phyloP scores from a whole-genome alignment of 2,888 invertebrate species.

The Nymphalis polychloros region DNA sequence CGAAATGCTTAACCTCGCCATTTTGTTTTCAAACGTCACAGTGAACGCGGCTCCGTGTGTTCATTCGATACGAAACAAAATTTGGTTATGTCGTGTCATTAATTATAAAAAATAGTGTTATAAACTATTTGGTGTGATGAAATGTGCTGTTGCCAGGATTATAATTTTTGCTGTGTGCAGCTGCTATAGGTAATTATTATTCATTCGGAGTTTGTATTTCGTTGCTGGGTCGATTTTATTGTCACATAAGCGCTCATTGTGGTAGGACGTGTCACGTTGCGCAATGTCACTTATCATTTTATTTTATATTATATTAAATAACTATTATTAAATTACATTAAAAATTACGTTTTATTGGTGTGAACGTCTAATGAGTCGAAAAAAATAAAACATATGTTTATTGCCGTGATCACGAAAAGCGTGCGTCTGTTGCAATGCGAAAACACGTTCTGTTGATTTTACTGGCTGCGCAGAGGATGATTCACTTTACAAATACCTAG shows the following conservation, averaged over 20 bases:
- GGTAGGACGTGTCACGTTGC: constrained; percentile 18
- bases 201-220: constrained; percentile 1
- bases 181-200: constrained; percentile 25
- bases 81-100: constrained; percentile 27
- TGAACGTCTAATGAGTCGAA: not conserved
- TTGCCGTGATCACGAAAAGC: not conserved
- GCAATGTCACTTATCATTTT: not conserved
- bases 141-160: constrained; percentile 8
- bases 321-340: not conserved
- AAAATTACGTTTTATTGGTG: not conserved
- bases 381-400: not conserved
- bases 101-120: constrained; percentile 1
- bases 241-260: constrained; percentile 5
- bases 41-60: constrained; percentile 42
- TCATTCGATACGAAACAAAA: constrained; percentile 36
- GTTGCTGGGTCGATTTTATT: constrained; percentile 12
- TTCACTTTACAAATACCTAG: not conserved
- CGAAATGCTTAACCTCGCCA: constrained; percentile 47
- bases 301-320: not conserved
- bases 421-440: not conserved
- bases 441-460: not conserved
- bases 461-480: not conserved
- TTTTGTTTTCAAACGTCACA: constrained; percentile 52
- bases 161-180: not conserved
- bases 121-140: constrained; percentile 17